These are phyloP conservation scores for Euwallacea fornicatus DNA, from an alignment of 1,140 invertebrate species.

Conservation along the genomic window DNA sequence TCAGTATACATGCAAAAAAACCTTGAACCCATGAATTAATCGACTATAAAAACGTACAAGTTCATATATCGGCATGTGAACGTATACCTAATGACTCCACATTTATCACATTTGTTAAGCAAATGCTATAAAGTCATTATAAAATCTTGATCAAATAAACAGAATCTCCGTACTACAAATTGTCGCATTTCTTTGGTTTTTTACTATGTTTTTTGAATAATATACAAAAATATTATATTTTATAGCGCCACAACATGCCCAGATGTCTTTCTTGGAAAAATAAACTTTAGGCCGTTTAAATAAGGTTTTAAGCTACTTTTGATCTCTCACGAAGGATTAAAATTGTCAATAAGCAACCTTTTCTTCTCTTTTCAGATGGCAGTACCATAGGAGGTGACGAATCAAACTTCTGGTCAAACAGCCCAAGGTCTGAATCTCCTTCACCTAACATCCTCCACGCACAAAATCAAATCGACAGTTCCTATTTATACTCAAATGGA, in stretches of 20 bases:
- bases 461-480: conserved; percentile 42
- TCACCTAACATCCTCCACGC: conserved; percentile 43
- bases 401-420: conserved; percentile 51
- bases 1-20: too few species aligned
- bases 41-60: too few species aligned
- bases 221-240: conserved; percentile 36
- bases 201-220: conserved; percentile 31
- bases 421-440: conserved; percentile 50
- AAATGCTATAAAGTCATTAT: conserved; percentile 37
- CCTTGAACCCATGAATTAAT: too few species aligned
- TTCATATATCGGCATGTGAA: conserved; percentile 13
- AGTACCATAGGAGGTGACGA: conserved; percentile 47
- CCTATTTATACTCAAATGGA: conserved; percentile 47
- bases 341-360: not conserved
- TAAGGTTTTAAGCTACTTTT: not conserved
- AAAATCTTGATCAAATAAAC: conserved; percentile 36
- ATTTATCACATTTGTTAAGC: conserved; percentile 35
- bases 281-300: conserved; percentile 16
- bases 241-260: conserved; percentile 25
- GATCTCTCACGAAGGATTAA: not conserved
- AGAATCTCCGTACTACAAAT: conserved; percentile 33
- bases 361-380: conserved; percentile 44
- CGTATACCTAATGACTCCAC: conserved; percentile 10
- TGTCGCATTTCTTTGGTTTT: conserved; percentile 31
- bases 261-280: conserved; percentile 28